These are phyloP conservation scores for Harpagifer antarcticus DNA, from an alignment of 2,797 vertebrate species.

Conservation along the genomic window DNA sequence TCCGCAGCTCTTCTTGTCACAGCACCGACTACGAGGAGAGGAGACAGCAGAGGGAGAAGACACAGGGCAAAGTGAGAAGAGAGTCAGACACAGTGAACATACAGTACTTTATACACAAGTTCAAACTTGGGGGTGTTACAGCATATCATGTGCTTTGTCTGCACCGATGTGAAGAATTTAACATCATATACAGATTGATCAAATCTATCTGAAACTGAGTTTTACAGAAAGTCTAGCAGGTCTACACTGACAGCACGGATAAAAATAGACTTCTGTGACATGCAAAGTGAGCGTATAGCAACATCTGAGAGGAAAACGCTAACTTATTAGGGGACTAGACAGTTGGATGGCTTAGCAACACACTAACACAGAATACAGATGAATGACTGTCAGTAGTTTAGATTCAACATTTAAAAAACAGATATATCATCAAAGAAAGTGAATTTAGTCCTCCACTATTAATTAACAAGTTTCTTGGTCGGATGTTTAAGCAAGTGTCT, in stretches of 20 bases:
- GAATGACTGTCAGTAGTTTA: background rate
- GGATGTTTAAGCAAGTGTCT: background rate
- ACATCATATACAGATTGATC: conserved; percentile 44
- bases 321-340: background rate
- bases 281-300: conserved; percentile 39
- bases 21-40: conserved; percentile 87
- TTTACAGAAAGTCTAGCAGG: conserved; percentile 42
- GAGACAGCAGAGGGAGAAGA: conserved; percentile 36
- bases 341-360: background rate
- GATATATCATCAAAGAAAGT: background rate
- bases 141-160: conserved; percentile 37
- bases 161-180: conserved; percentile 25
- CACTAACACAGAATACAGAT: too few species aligned
- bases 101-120: conserved; percentile 39
- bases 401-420: background rate
- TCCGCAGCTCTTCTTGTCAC: conserved; percentile 99
- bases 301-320: conserved; percentile 38
- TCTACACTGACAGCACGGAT: conserved; percentile 45
- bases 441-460: background rate
- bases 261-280: conserved; percentile 63
- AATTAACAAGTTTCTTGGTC: too few species aligned
- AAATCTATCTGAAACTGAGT: conserved; percentile 43
- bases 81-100: conserved; percentile 38
- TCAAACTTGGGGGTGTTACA: conserved; percentile 27
- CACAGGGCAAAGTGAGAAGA: conserved; percentile 40